Percentiles rank a stretch among this genome's conserved stretches.
These are phyloP conservation scores for Drosophila differens DNA, from an alignment of 2,888 invertebrate species.

Conservation along the genomic window DNA sequence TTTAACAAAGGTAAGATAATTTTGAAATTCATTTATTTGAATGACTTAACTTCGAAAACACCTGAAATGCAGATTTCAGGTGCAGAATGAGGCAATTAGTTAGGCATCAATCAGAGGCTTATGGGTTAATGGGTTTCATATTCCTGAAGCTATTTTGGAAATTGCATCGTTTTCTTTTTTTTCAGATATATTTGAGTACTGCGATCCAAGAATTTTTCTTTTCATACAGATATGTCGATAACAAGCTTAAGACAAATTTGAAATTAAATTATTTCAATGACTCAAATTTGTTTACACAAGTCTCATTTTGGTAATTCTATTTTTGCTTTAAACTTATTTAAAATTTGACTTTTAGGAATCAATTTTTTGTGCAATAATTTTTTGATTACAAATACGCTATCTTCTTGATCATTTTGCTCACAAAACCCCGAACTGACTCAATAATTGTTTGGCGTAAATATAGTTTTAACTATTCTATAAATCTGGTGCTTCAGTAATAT, in stretches of 20 bases:
- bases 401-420: too few species aligned
- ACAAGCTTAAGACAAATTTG: background rate
- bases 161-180: background rate
- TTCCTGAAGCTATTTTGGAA: background rate
- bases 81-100: background rate
- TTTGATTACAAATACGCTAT: background rate
- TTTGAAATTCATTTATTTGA: constrained; percentile 7
- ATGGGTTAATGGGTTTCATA: background rate
- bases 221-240: background rate
- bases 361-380: background rate
- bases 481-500: background rate
- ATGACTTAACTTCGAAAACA: background rate
- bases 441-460: background rate
- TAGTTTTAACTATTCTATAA: background rate
- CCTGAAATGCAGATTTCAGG: background rate
- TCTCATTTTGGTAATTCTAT: background rate
- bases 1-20: background rate
- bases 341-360: background rate
- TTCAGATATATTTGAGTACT: background rate
- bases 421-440: background rate
- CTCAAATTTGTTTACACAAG: background rate
- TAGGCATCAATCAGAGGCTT: background rate
- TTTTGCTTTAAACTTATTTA: background rate
- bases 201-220: background rate
- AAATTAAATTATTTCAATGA: background rate